Percentiles rank a stretch among this genome's conserved stretches.
Evolutionary conservation across 2,888 invertebrate species (phyloP).

Genomic region (Apotomis capreana): DNA sequence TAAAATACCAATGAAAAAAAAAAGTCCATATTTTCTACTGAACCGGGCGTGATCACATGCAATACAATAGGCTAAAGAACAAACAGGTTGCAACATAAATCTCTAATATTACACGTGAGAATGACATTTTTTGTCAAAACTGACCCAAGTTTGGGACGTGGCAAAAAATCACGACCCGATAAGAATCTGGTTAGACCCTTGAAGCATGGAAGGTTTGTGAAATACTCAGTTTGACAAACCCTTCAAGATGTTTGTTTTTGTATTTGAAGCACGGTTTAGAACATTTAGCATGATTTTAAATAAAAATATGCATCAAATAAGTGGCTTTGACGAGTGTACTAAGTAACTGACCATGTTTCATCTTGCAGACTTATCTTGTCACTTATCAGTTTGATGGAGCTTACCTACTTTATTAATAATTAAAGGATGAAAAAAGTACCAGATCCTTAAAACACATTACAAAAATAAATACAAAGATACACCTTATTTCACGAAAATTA

Average conservation of each 20-base stretch:
- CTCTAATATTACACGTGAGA: constrained; percentile 38
- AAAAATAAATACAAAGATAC: too few relatives aligned
- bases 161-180: constrained; percentile 52
- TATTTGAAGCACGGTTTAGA: not conserved
- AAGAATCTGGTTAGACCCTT: constrained; percentile 44
- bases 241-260: constrained; percentile 3
- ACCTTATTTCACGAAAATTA: not conserved
- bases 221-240: constrained; percentile 17
- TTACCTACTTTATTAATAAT: too few relatives aligned
- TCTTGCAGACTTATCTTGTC: too few relatives aligned
- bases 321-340: too few relatives aligned
- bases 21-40: constrained; percentile 1
- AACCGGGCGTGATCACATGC: constrained; percentile 20
- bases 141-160: constrained; percentile 57
- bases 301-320: too few relatives aligned
- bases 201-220: constrained; percentile 12
- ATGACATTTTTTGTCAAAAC: constrained; percentile 46
- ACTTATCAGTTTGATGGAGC: too few relatives aligned
- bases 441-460: too few relatives aligned
- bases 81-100: constrained; percentile 40
- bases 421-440: too few relatives aligned
- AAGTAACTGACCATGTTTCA: too few relatives aligned
- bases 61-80: constrained; percentile 19
- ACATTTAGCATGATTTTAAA: not conserved
- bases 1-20: not conserved